Conservation (phyloP, 2,797 vertebrate genomes). For the Buceros bicornis region DNA sequence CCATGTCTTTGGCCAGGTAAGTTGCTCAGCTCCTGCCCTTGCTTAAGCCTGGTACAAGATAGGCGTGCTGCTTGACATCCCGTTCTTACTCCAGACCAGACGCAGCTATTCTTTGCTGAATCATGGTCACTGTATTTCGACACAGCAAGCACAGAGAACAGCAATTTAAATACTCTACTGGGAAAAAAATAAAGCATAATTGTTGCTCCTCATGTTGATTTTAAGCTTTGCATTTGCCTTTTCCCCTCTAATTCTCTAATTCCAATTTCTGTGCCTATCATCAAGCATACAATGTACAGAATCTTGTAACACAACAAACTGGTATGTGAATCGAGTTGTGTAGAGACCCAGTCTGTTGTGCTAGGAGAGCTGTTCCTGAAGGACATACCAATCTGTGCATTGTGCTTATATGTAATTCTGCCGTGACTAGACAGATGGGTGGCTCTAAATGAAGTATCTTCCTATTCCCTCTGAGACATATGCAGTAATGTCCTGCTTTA, state of each 20-base stretch:
- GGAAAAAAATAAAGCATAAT: not conserved
- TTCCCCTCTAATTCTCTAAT: not conserved
- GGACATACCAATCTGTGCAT: conserved; percentile 57
- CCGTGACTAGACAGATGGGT: conserved; percentile 81
- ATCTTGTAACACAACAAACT: not conserved
- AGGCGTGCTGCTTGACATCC: not conserved
- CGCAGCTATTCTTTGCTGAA: not conserved
- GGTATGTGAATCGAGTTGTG: not conserved
- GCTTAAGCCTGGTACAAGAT: not conserved
- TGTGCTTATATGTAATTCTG: conserved; percentile 62
- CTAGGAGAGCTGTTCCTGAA: conserved; percentile 72
- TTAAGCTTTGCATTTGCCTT: not conserved
- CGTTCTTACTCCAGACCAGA: not conserved
- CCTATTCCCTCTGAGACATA: conserved; percentile 76
- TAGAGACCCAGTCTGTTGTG: not conserved
- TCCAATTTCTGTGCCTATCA: not conserved
- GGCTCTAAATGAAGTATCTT: conserved; percentile 77
- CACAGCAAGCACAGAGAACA: not conserved
- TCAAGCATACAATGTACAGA: not conserved
- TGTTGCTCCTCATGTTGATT: not conserved
- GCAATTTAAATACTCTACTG: not conserved
- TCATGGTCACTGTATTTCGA: not conserved
- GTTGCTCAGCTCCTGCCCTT: not conserved
- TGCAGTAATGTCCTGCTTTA: conserved; percentile 67
- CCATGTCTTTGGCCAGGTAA: not conserved